Evolutionary conservation across 2,888 invertebrate genomes (phyloP).

Genomic region (Pelosia muscerda): DNA sequence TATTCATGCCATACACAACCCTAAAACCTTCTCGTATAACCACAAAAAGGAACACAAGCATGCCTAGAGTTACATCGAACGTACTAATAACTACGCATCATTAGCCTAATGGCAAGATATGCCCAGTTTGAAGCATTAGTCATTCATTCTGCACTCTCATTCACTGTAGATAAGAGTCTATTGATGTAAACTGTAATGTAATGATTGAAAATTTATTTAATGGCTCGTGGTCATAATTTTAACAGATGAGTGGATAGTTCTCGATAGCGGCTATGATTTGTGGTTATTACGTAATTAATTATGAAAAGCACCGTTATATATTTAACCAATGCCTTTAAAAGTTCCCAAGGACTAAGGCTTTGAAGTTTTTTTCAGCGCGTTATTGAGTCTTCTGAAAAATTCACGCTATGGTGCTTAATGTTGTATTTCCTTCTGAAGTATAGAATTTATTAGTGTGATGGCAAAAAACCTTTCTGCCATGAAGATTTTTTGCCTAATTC

Average conservation of each 20-base stretch:
- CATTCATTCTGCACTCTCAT: constrained; percentile 20
- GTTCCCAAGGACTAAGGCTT: too few species aligned
- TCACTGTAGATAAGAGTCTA: not conserved
- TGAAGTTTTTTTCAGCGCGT: too few species aligned
- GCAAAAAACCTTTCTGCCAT: not conserved
- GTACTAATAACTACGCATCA: constrained; percentile 55
- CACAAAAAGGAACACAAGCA: constrained; percentile 35
- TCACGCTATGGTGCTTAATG: too few species aligned
- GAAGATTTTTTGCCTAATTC: not conserved
- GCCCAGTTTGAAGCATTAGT: constrained; percentile 35
- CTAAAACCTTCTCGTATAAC: constrained; percentile 32
- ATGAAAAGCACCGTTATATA: too few species aligned
- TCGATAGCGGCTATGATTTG: not conserved
- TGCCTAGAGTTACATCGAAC: constrained; percentile 45
- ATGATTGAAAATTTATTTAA: not conserved
- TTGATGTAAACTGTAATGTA: not conserved
- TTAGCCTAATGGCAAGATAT: constrained; percentile 57
- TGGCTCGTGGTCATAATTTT: not conserved
- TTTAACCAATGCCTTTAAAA: too few species aligned
- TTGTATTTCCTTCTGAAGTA: too few species aligned
- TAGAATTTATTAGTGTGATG: not conserved
- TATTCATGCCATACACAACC: constrained; percentile 7
- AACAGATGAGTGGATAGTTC: not conserved
- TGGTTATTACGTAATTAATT: too few species aligned
- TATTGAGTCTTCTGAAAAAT: too few species aligned